Base-by-base conservation (phyloP, 2,113 vertebrate species). In the Trematocara marginatum region DNA sequence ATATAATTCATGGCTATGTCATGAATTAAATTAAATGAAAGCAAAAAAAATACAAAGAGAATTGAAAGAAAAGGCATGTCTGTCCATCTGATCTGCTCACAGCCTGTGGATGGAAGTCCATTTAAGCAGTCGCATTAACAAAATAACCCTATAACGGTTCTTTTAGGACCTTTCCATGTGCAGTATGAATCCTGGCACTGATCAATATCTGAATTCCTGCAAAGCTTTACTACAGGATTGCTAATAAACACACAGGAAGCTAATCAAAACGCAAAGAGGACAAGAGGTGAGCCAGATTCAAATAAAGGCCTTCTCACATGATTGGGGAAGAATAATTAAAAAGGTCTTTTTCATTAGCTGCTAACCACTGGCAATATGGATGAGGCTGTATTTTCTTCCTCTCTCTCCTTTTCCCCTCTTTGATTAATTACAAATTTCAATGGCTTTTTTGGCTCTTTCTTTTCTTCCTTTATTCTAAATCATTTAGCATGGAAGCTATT, bases 181-280 rank as follows among this genome's bases (percentile, higher is more conserved):
- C 5, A 0, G 56, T 79, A 64, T 83, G 45, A 76, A 80, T 87
- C 49, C 40, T 16, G 18, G 38, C 78, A 56, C 11, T 29, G 59
- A 85, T 89, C 74, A 47, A 57, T 87, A 86, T 81, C 64, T 79
- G 49, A 86, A 88, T 78, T 80, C 42, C 34, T 52, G 59, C 38
- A 80, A 49, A 38, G 64, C 35, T 78, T 71, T 26, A 45, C 20
- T 16, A 7, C 20, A 10, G 20, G 74, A 91, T 91, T 90, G 81
- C 90, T 91, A 85, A 83, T 76, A 85, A 89, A 81, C 66, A 83
- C 59, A 84, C 47, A 53, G 86, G 79, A 2, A n/a, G 59, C 49
- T 82, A 59, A 89, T 89, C 88, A 35, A 86, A 85, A 89, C 26
- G 79, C 78, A 4, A 2, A 35, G 78, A 76, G 45, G 16, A 9